Conservation (phyloP, 2,888 invertebrate species). For the Hermaeophaga mercurialis region DNA sequence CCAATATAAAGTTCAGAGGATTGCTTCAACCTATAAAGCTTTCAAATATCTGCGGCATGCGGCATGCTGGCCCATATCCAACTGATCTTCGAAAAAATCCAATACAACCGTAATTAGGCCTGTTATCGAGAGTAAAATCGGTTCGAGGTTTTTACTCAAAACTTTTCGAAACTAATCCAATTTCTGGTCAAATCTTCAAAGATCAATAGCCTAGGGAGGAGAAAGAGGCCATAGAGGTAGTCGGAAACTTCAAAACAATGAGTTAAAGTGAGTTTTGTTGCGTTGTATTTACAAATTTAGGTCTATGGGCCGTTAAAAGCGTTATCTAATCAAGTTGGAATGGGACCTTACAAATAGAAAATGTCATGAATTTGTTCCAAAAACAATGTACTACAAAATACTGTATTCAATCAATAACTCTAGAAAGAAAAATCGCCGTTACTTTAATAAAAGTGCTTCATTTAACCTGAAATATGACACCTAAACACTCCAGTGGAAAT, state of each 20-base stretch:
- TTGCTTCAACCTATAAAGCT: background rate
- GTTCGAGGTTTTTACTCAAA: constrained; percentile 3
- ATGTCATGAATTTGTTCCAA: too few species aligned
- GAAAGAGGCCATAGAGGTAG: background rate
- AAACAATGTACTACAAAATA: too few species aligned
- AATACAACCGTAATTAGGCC: background rate
- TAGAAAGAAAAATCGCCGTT: too few species aligned
- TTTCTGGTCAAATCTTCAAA: background rate
- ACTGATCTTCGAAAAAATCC: background rate
- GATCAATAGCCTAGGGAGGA: constrained; percentile 2
- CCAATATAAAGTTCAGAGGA: too few species aligned
- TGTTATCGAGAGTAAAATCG: background rate
- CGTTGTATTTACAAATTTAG: background rate
- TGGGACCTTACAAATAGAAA: too few species aligned
- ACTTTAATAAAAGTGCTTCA: too few species aligned
- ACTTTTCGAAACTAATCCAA: constrained; percentile 8
- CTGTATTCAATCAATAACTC: too few species aligned
- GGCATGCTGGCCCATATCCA: constrained; percentile 4
- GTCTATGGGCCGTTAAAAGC: background rate
- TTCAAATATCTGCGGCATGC: background rate
- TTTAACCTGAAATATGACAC: too few species aligned
- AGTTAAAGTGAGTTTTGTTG: background rate
- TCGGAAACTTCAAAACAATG: constrained; percentile 2
- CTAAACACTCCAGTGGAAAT: too few species aligned
- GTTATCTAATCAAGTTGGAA: too few species aligned